A percentile compares a stretch with the other conserved stretches of the same genome.
Conservation (phyloP, 1,140 invertebrate genomes). For the Drosophila leontia region DNA sequence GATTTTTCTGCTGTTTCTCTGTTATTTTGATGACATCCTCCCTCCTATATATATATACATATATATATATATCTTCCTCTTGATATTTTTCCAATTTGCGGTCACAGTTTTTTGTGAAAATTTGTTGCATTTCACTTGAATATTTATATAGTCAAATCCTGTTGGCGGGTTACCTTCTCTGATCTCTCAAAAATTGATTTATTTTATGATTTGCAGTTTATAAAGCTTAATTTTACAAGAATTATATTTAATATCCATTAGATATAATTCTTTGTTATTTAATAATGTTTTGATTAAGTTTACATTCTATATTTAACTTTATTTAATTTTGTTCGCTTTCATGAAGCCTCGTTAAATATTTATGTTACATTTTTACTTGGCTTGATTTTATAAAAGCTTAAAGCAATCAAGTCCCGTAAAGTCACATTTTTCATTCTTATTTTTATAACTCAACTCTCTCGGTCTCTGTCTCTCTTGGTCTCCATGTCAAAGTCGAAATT, state of each 20-base stretch:
- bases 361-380: not conserved
- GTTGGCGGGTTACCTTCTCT: constrained; percentile 4
- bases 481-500: constrained; percentile 6
- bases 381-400: not conserved
- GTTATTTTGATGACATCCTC: constrained; percentile 8
- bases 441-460: constrained; percentile 7
- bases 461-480: not conserved
- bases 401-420: not conserved
- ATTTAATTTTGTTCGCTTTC: not conserved
- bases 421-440: constrained; percentile 25
- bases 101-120: not conserved
- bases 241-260: not conserved
- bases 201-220: constrained; percentile 13
- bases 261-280: not conserved
- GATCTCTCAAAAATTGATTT: constrained; percentile 2
- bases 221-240: not conserved
- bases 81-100: constrained; percentile 9
- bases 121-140: constrained; percentile 9
- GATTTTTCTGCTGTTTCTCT: not conserved
- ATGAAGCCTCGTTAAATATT: not conserved
- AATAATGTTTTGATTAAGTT: not conserved
- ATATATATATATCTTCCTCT: not conserved
- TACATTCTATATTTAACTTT: not conserved
- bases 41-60: not conserved
- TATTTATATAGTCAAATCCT: constrained; percentile 4